Evolutionary conservation across 2,113 vertebrate species (phyloP).

Genomic region (Clarias gariepinus): DNA sequence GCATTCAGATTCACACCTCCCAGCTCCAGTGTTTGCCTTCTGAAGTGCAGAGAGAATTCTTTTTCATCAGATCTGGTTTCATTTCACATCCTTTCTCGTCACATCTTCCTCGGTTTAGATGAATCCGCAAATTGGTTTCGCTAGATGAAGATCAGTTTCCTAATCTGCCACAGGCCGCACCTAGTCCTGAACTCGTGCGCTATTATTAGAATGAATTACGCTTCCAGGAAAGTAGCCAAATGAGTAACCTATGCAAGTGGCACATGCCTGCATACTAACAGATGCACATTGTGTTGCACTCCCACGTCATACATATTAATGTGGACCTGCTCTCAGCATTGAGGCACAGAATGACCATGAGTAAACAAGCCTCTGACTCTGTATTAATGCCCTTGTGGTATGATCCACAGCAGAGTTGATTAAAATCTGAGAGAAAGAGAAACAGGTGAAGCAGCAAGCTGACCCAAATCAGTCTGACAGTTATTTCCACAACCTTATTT

Average conservation of each 20-base stretch:
- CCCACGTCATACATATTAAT: conserved; percentile 36
- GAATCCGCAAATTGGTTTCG: neutral
- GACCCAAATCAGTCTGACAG: conserved; percentile 12
- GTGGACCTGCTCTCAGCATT: conserved; percentile 20
- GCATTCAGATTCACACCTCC: conserved; percentile 12
- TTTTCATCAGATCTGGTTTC: conserved; percentile 23
- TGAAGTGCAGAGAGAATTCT: conserved; percentile 4
- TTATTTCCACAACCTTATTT: conserved; percentile 6
- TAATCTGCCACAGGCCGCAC: conserved; percentile 14
- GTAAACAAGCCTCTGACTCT: conserved; percentile 35
- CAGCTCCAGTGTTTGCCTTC: conserved; percentile 13
- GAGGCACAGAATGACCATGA: conserved; percentile 27
- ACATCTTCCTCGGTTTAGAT: conserved; percentile 3
- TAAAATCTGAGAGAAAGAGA: conserved; percentile 13
- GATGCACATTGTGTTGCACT: neutral
- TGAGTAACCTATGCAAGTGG: conserved; percentile 9
- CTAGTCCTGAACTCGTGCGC: neutral
- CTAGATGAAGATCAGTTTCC: conserved; percentile 11
- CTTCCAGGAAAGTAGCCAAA: conserved; percentile 6
- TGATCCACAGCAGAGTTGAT: conserved; percentile 4
- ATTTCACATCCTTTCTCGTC: conserved; percentile 9
- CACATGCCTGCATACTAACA: neutral
- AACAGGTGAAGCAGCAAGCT: conserved; percentile 22
- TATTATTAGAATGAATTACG: conserved; percentile 19
- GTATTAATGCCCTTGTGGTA: conserved; percentile 22